Evolutionary conservation across 2,113 vertebrate genomes (phyloP).

Genomic region (Sphyrna mokarran): DNA sequence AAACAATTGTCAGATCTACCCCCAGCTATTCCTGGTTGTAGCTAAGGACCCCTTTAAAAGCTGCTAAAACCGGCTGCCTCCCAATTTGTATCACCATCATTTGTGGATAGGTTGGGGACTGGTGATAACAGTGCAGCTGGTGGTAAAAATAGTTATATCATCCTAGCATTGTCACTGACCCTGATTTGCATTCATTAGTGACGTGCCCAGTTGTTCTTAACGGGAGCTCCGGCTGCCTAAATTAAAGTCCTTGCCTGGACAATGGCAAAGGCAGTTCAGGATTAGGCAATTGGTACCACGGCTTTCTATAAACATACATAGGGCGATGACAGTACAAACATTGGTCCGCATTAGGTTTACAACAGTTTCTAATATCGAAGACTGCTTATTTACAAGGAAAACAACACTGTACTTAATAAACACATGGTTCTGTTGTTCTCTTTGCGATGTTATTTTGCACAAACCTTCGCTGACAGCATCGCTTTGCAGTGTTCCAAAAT

Average conservation of each 20-base stretch:
- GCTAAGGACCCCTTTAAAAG: background rate
- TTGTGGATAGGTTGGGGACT: background rate
- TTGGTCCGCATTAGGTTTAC: background rate
- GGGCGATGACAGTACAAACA: background rate
- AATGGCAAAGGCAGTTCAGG: background rate
- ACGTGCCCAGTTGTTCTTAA: background rate
- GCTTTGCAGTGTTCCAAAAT: background rate
- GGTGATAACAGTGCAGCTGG: background rate
- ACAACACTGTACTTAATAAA: background rate
- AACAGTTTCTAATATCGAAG: background rate
- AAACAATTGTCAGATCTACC: background rate
- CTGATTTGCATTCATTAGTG: no score
- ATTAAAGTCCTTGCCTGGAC: background rate
- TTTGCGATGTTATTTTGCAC: background rate
- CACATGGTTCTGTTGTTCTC: background rate
- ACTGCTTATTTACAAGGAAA: background rate
- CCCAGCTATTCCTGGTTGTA: background rate
- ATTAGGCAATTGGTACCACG: background rate
- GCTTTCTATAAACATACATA: background rate
- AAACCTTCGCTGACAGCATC: background rate
- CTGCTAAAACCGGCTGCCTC: background rate
- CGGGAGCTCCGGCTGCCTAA: background rate
- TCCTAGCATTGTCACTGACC: background rate
- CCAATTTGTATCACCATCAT: background rate
- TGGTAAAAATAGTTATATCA: background rate